These are phyloP conservation scores for Xylocopa sonorina DNA, from an alignment of 1,140 invertebrate genomes.

Conservation along the genomic window DNA sequence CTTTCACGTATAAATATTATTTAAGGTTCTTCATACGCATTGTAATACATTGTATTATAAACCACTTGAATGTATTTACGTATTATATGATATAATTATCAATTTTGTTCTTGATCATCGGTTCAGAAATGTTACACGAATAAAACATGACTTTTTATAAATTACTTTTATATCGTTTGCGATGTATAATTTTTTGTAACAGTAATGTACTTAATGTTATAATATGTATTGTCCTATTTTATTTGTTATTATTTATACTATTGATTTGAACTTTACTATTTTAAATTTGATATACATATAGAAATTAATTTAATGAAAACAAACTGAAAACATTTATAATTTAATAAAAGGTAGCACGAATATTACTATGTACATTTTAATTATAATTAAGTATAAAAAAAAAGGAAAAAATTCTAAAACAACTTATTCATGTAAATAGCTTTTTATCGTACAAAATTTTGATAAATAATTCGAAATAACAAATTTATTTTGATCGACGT, in stretches of 20 bases:
- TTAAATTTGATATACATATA: no score
- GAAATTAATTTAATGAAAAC: no score
- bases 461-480: no score
- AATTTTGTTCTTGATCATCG: conserved; percentile 32
- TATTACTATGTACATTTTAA: no score
- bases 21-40: conserved; percentile 1
- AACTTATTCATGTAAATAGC: no score
- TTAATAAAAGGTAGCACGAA: background rate
- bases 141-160: conserved; percentile 61
- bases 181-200: no score
- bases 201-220: background rate
- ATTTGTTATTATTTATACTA: no score
- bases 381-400: no score
- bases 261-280: no score
- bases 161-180: background rate
- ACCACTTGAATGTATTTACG: conserved; percentile 9
- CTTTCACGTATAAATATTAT: conserved; percentile 5
- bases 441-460: no score
- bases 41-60: conserved; percentile 5
- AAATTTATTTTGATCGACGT: no score
- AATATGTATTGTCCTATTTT: background rate
- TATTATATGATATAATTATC: conserved; percentile 35
- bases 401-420: background rate
- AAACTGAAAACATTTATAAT: no score
- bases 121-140: conserved; percentile 38